Evolutionary conservation across 1,140 invertebrate species (phyloP), one percentile per base, ranked within the genome.

Genomic region (Chironomus striatipennis): DNA sequence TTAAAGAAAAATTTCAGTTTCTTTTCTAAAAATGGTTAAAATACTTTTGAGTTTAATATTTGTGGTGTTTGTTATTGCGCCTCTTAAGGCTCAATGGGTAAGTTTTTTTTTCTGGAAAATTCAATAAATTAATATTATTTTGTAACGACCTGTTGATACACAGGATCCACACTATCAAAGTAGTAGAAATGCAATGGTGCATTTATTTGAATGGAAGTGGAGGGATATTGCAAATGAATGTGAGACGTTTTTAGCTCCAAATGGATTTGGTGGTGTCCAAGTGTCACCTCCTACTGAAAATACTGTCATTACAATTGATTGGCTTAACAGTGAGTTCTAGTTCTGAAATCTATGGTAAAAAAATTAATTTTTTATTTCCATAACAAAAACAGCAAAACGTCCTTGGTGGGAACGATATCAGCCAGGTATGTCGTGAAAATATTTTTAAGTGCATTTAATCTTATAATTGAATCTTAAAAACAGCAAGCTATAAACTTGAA

Each of bases 361-460:
- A n/a, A n/a, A n/a, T n/a, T n/a, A n/a, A n/a, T n/a, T n/a, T n/a
- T n/a, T n/a, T n/a, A n/a, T n/a, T n/a, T n/a, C n/a, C n/a, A n/a
- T n/a, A n/a, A n/a, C n/a, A n/a, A n/a, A n/a, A n/a, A 34, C 1
- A 42, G 72, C 67, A 0, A 83, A 83, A 70, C 87, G 90, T 43
- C 91, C 86, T 77, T 94, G 87, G 93, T 94, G 88, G 87, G 92
- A 95, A 81, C 84, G 93, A 8, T 96, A 96, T 79, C 94, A 96
- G 80, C 93, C 93, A 0, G 24, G 24, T 34, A 34, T 2, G 24
- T 5, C 24, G 24, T 34, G 24, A 34, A 34, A 34, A 34, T 2
- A 34, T 2, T 34, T 34, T 34, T 34, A 34, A 34, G 24, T 34
- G 24, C 24, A 34, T 2, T 34, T 34, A 34, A 34, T 34, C 24